Conservation (phyloP, 1,140 invertebrate genomes). For the Ctenoplectra terminalis region DNA sequence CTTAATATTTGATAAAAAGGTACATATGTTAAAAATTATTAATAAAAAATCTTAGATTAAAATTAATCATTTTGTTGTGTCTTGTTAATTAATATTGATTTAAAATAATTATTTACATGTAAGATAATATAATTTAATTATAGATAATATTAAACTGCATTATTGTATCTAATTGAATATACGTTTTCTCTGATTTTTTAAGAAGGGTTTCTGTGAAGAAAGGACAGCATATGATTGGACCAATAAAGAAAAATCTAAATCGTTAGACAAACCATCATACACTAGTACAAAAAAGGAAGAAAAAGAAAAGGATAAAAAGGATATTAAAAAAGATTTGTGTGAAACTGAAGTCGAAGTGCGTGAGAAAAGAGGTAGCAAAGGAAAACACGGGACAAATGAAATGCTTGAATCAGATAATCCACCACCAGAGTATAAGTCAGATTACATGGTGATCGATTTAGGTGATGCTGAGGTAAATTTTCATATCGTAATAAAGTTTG, state of each 20-base stretch:
- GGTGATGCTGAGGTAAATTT: conserved; percentile 77
- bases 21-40: conserved; percentile 51
- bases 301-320: conserved; percentile 79
- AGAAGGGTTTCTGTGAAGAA: conserved; percentile 78
- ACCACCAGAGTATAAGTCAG: conserved; percentile 79
- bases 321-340: conserved; percentile 64
- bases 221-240: conserved; percentile 78
- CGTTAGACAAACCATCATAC: conserved; percentile 78
- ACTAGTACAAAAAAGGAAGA: conserved; percentile 73
- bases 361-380: conserved; percentile 73
- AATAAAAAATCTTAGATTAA: neutral
- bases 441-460: conserved; percentile 81
- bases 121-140: neutral
- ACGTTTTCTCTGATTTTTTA: conserved; percentile 49
- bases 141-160: neutral
- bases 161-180: conserved; percentile 12
- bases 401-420: conserved; percentile 80
- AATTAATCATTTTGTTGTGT: neutral
- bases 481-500: neutral
- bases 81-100: conserved; percentile 23
- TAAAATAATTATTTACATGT: neutral
- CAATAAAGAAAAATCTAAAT: conserved; percentile 80
- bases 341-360: conserved; percentile 70
- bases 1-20: conserved; percentile 80
- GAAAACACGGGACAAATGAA: conserved; percentile 80